Evolutionary conservation across 2,888 invertebrate genomes (phyloP), one percentile per base, ranked within the genome.

Genomic region (Melolontha melolontha): DNA sequence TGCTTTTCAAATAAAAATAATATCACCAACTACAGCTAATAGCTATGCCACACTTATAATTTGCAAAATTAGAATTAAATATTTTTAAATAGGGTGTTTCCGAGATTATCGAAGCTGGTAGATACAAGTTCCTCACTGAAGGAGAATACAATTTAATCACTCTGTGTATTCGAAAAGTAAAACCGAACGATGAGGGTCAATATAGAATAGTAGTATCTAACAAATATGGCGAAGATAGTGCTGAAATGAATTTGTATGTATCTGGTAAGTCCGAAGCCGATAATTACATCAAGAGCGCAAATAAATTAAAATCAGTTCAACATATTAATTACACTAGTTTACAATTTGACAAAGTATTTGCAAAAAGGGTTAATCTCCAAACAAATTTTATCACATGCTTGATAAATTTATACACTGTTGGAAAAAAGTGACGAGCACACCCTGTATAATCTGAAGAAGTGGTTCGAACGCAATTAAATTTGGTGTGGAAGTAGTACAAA

Each of bases 121-220:
- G 97, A 71, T 97, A 96, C 85, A 97, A 96, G 83, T 94, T 95
- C 82, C 87, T 95, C 77, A 97, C 98, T 42, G 98, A 98, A 84
- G 95, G 97, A 55, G 95, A 96, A 78, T 92, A 92, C 69, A 96
- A 95, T 80, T 91, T 93, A 68, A 93, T 98, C 76, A 96, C 96
- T 44, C 87, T 99, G 71, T 96, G 96, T 82, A 96, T 99, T 87
- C 91, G 95, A 77, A 98, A 98, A 87, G 91, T 96, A 74, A 96
- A 97, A 81, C 94, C 96, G 52, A 94, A 95, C 79, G 99, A 99
- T 90, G 98, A 98, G 85, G 96, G 96, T 64, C 94, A 93, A 85
- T 99, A 97, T 86, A 95, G 92, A 82, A 88, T 97, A 79, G 92
- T 95, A 74, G 90, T 98, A 73, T 93, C 93, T 80, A 98, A 98